phyloP scores from a whole-genome alignment of 2,888 invertebrate species.

The Schizaphis graminum region DNA sequence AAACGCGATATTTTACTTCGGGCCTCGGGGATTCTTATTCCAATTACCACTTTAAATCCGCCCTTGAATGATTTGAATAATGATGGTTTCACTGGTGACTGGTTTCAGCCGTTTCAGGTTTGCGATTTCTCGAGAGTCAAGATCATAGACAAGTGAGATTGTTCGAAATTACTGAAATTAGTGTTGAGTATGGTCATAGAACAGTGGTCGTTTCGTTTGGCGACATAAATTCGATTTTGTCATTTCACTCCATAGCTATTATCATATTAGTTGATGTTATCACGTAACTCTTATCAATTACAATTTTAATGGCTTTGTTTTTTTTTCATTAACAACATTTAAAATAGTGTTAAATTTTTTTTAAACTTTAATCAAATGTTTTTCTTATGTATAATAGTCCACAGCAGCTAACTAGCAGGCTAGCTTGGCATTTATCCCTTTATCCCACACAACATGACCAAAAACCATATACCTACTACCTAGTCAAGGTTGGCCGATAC shows the following conservation, averaged over 20 bases:
- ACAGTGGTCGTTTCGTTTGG: no score
- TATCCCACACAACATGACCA: not conserved
- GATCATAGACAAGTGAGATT: no score
- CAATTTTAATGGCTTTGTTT: not conserved
- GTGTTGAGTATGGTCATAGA: no score
- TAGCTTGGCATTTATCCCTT: not conserved
- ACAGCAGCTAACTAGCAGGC: not conserved
- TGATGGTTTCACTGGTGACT: not conserved
- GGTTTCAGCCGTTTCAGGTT: not conserved
- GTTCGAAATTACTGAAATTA: not conserved
- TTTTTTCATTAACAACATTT: not conserved
- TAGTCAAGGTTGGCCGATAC: not conserved
- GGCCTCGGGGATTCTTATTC: no score
- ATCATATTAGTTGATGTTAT: constrained; percentile 26
- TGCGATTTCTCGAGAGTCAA: no score
- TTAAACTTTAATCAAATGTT: constrained; percentile 12
- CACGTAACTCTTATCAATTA: not conserved
- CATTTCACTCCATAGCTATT: not conserved
- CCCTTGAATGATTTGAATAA: not conserved
- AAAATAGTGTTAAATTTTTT: constrained; percentile 15
- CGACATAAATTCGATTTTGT: not conserved
- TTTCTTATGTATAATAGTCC: not conserved
- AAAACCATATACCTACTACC: constrained; percentile 3
- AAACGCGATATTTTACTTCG: no score
- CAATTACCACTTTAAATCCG: no score